Conservation (phyloP, 2,113 vertebrate genomes). For the Gopherus evgoodei region DNA sequence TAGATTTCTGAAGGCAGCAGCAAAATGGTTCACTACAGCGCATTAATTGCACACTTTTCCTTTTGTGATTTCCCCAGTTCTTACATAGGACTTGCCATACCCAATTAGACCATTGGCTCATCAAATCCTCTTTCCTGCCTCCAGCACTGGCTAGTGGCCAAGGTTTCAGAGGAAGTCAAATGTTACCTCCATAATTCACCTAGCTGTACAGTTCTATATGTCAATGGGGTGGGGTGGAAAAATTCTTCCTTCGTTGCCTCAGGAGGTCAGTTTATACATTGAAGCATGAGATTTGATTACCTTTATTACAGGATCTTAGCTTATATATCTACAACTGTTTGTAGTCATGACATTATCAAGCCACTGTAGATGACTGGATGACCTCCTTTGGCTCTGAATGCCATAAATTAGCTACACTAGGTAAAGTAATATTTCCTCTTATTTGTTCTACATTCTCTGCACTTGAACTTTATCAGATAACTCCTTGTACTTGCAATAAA, state of each 20-base stretch:
- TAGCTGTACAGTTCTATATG: background rate
- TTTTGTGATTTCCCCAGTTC: background rate
- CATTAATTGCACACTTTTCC: background rate
- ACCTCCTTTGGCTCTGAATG: slow-evolving; percentile 34
- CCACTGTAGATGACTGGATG: slow-evolving; percentile 52
- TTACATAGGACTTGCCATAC: slow-evolving; percentile 44
- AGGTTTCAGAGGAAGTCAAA: background rate
- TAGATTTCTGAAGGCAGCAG: background rate
- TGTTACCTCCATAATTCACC: background rate
- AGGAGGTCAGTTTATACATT: slow-evolving; percentile 23
- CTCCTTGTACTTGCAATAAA: background rate
- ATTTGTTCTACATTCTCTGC: background rate
- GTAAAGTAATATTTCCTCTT: accelerated
- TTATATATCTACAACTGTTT: slow-evolving; percentile 51
- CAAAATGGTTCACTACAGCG: background rate
- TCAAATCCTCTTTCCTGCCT: slow-evolving; percentile 55
- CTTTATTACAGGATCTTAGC: slow-evolving; percentile 56
- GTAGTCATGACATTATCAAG: slow-evolving; percentile 53
- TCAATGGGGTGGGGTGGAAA: background rate
- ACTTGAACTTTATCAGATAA: background rate
- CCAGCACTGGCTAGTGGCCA: background rate
- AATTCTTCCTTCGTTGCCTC: background rate
- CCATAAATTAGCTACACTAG: background rate
- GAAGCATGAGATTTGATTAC: slow-evolving; percentile 72
- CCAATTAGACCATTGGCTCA: slow-evolving; percentile 22